Conservation (phyloP, 1,140 invertebrate genomes). For the Aphaenogaster floridana region DNA sequence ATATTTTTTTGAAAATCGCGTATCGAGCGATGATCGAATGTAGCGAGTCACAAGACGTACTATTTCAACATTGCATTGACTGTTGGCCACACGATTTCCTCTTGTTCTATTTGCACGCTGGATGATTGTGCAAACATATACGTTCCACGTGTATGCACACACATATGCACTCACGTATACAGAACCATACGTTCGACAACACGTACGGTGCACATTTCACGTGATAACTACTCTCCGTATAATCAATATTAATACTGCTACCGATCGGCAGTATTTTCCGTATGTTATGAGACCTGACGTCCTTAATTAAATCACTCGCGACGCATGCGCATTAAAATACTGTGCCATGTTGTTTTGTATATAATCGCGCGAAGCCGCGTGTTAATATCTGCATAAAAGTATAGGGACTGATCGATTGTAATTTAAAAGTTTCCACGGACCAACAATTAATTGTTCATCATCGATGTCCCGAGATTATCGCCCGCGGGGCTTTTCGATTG, state of each 20-base stretch:
- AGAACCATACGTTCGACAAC: background rate
- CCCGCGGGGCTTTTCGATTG: background rate
- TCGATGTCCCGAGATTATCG: background rate
- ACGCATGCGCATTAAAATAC: background rate
- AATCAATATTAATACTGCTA: conserved; percentile 72
- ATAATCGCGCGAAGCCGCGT: background rate
- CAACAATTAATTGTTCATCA: conserved; percentile 18
- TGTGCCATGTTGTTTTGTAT: background rate
- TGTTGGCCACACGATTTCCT: conserved; percentile 32
- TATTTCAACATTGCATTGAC: conserved; percentile 16
- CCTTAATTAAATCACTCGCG: conserved; percentile 39
- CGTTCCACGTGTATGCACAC: background rate
- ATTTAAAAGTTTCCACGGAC: background rate
- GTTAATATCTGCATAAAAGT: background rate
- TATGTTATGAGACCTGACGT: conserved; percentile 47
- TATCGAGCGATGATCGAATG: background rate
- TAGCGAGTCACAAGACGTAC: conserved; percentile 8
- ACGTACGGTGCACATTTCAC: background rate
- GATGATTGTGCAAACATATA: conserved; percentile 46
- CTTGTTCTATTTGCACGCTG: conserved; percentile 41
- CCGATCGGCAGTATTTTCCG: conserved; percentile 33
- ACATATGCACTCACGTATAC: background rate
- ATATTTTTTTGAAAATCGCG: conserved; percentile 16
- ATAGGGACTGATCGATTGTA: background rate
- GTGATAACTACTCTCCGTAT: conserved; percentile 51